Evolutionary conservation across 1,140 invertebrate species (phyloP).

Genomic region (Paraescarpia echinospica): DNA sequence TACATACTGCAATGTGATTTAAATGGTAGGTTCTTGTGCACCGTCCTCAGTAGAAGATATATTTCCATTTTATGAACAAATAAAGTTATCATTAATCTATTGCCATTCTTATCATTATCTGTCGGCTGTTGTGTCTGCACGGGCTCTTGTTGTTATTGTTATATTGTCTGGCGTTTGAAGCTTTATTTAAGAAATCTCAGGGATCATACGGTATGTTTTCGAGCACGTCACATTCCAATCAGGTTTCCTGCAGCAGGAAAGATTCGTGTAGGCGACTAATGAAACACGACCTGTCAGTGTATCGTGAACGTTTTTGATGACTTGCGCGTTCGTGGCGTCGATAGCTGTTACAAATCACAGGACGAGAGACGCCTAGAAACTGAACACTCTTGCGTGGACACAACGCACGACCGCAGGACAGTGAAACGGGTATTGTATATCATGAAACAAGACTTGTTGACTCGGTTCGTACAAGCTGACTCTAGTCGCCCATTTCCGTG

Average conservation of each 20-base stretch:
- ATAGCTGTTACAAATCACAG: not conserved
- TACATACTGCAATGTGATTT: too few relatives aligned
- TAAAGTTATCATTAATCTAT: too few relatives aligned
- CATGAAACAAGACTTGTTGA: too few relatives aligned
- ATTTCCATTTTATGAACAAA: too few relatives aligned
- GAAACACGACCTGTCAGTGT: not conserved
- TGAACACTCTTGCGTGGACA: not conserved
- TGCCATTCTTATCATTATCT: too few relatives aligned
- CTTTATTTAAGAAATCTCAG: not conserved
- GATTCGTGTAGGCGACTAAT: not conserved
- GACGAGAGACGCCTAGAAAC: not conserved
- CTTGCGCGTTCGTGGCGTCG: not conserved
- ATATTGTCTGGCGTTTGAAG: not conserved
- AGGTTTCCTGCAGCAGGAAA: not conserved
- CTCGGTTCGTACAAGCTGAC: too few relatives aligned
- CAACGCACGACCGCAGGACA: not conserved
- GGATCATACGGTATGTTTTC: not conserved
- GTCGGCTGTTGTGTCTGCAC: too few relatives aligned
- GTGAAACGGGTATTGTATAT: too few relatives aligned
- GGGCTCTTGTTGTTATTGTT: too few relatives aligned
- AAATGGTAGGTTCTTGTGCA: too few relatives aligned
- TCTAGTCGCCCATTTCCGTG: too few relatives aligned
- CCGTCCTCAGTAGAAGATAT: too few relatives aligned
- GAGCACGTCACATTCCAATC: not conserved
- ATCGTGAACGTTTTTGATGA: not conserved